Evolutionary conservation across 2,113 vertebrate species (phyloP).

Genomic region (Myotis lucifugus): DNA sequence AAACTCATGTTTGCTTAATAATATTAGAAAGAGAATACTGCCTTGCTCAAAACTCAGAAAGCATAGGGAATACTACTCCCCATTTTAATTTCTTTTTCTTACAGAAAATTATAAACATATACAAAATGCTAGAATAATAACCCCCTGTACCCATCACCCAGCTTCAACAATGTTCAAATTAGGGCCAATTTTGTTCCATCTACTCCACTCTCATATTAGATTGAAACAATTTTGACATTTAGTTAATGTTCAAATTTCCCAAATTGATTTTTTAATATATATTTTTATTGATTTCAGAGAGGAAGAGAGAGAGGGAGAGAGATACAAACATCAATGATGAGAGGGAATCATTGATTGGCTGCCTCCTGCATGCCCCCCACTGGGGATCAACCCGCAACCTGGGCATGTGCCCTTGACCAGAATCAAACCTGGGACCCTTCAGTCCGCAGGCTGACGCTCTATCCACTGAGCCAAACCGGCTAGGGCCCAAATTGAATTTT

Average conservation of each 20-base stretch:
- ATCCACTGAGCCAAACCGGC: too few species aligned
- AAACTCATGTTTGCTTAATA: constrained; percentile 43
- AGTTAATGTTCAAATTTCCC: neutral
- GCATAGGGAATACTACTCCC: neutral
- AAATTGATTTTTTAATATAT: neutral
- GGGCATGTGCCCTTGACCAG: too few species aligned
- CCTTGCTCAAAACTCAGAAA: constrained; percentile 30
- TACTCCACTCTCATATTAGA: neutral
- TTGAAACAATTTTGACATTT: neutral
- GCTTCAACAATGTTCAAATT: neutral
- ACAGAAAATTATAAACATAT: neutral
- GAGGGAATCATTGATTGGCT: too few species aligned
- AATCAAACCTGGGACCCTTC: too few species aligned
- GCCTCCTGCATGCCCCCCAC: too few species aligned
- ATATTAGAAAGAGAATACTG: neutral
- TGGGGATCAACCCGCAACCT: too few species aligned
- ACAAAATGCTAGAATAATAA: neutral
- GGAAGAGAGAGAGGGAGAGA: too few species aligned
- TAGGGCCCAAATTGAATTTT: neutral
- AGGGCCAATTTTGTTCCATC: neutral
- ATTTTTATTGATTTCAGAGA: too few species aligned
- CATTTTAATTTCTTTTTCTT: neutral
- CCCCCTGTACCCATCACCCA: neutral
- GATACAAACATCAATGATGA: too few species aligned
- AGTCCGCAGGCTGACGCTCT: too few species aligned